phyloP scores from a whole-genome alignment of 2,797 vertebrate genomes.

The Linurgus olivaceus region DNA sequence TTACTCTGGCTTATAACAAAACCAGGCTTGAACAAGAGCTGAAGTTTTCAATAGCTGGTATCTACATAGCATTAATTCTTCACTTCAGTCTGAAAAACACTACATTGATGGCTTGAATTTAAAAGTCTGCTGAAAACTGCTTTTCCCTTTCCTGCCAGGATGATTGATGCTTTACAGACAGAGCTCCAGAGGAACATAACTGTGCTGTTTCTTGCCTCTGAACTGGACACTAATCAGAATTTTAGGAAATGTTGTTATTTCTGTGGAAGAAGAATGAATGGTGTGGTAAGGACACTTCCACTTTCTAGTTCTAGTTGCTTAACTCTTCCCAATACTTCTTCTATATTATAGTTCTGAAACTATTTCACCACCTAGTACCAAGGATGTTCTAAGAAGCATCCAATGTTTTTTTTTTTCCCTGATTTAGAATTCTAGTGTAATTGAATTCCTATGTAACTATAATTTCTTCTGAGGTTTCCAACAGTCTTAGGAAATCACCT shows the following conservation, averaged over 20 bases:
- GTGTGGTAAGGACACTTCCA: neutral
- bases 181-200: neutral
- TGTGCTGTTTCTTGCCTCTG: neutral
- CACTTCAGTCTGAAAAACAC: neutral
- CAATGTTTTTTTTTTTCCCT: neutral
- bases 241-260: neutral
- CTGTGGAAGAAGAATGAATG: neutral
- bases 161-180: neutral
- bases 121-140: neutral
- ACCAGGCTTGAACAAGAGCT: neutral
- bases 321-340: neutral
- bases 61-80: neutral
- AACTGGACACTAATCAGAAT: neutral
- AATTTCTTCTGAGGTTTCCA: accelerated
- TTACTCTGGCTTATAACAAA: neutral
- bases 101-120: neutral
- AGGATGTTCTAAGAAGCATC: neutral
- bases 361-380: neutral
- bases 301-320: neutral
- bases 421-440: neutral
- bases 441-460: neutral
- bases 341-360: neutral
- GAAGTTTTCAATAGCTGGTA: neutral
- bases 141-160: neutral
- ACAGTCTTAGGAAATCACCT: neutral